These are phyloP conservation scores for Pseudococcus viburni DNA, from an alignment of 2,888 invertebrate species.

Conservation along the genomic window DNA sequence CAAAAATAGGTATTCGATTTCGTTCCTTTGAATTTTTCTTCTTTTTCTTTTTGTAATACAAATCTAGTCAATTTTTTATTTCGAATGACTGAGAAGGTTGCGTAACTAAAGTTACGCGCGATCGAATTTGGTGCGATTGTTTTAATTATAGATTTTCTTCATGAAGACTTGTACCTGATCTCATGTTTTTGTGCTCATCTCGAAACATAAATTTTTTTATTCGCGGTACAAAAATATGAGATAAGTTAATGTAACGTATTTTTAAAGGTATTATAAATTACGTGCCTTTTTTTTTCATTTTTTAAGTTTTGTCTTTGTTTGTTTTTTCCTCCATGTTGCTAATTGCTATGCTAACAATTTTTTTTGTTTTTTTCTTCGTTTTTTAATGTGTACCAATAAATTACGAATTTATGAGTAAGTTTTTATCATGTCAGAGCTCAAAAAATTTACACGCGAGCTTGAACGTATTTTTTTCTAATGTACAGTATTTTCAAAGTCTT, in stretches of 20 bases:
- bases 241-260: conserved; percentile 28
- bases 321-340: conserved; percentile 9
- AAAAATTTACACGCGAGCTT: conserved; percentile 23
- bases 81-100: conserved; percentile 23
- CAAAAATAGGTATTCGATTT: conserved; percentile 45
- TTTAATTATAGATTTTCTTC: conserved; percentile 8
- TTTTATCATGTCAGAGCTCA: conserved; percentile 17
- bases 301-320: conserved; percentile 25
- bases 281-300: conserved; percentile 25
- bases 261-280: conserved; percentile 41
- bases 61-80: conserved; percentile 58
- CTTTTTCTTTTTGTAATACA: conserved; percentile 13
- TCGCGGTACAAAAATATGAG: conserved; percentile 42
- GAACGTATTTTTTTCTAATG: conserved; percentile 19
- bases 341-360: conserved; percentile 9
- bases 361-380: neutral
- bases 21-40: conserved; percentile 25
- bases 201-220: neutral
- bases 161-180: conserved; percentile 50
- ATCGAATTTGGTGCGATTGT: conserved; percentile 17
- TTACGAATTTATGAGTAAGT: neutral
- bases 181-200: conserved; percentile 47
- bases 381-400: conserved; percentile 34
- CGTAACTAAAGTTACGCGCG: neutral
- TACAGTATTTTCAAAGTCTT: conserved; percentile 32